A percentile compares a stretch with the other conserved stretches of the same genome.
Evolutionary conservation across 2,113 vertebrate species (phyloP).

Genomic region (Trematomus loennbergii): DNA sequence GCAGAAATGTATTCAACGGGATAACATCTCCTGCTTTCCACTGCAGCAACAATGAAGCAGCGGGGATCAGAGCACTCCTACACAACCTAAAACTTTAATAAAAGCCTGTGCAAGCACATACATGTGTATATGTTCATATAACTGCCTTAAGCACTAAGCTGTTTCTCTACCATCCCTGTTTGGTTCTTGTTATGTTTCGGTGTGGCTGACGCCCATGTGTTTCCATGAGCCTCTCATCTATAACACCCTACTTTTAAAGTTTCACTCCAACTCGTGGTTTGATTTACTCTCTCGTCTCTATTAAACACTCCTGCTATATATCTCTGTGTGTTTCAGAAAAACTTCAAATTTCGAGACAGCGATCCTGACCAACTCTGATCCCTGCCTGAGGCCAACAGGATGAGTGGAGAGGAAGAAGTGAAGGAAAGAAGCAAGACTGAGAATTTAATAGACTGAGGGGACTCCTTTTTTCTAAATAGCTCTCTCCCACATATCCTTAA

Average conservation of each 20-base stretch:
- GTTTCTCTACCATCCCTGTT: constrained; percentile 18
- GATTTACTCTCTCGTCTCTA: constrained; percentile 25
- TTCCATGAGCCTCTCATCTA: constrained; percentile 30
- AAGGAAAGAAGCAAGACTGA: constrained; percentile 29
- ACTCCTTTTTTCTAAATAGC: not conserved
- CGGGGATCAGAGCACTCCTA: constrained; percentile 39
- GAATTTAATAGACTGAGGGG: constrained; percentile 42
- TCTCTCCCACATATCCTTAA: constrained; percentile 23
- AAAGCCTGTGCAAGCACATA: constrained; percentile 24
- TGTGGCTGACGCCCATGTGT: constrained; percentile 38
- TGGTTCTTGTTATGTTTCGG: constrained; percentile 17
- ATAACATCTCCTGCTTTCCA: constrained; percentile 13
- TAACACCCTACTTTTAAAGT: constrained; percentile 31
- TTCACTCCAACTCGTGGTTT: constrained; percentile 48
- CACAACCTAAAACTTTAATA: constrained; percentile 27
- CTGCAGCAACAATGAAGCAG: constrained; percentile 21
- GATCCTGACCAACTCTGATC: constrained; percentile 57
- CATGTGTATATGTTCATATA: constrained; percentile 26
- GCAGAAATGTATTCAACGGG: constrained; percentile 23
- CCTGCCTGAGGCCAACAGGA: constrained; percentile 53
- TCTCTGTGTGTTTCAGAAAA: constrained; percentile 35
- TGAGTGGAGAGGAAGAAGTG: constrained; percentile 21
- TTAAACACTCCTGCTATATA: constrained; percentile 41
- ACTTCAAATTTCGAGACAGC: constrained; percentile 38
- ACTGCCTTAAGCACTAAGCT: not conserved